A percentile compares a stretch with the other conserved stretches of the same genome.
phyloP scores from a whole-genome alignment of 1,140 invertebrate genomes.

The Calycopis cecrops region DNA sequence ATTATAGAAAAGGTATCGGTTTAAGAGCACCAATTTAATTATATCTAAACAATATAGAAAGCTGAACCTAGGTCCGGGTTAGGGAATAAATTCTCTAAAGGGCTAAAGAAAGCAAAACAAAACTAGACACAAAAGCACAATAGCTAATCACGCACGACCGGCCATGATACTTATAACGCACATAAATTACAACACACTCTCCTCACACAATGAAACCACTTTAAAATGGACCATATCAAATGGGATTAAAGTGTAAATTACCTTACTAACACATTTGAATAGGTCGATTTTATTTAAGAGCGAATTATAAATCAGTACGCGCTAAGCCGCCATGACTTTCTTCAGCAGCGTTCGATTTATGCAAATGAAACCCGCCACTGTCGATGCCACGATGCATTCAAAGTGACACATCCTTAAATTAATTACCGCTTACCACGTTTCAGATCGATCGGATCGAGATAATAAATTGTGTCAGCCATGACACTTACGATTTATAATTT shows the following conservation, averaged over 20 bases:
- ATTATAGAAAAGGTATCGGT: no score
- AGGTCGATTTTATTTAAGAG: conserved; percentile 19
- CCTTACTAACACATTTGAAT: not conserved
- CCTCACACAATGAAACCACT: not conserved
- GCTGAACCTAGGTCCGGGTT: not conserved
- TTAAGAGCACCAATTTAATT: no score
- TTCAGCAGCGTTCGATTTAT: conserved; percentile 22
- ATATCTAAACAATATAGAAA: conserved; percentile 1
- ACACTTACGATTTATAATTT: conserved; percentile 3
- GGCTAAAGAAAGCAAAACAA: conserved; percentile 22
- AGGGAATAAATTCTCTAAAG: conserved; percentile 11
- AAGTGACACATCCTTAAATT: conserved; percentile 27
- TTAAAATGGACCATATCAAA: not conserved
- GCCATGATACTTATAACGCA: conserved; percentile 16
- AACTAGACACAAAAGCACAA: conserved; percentile 29
- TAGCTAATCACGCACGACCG: conserved; percentile 31
- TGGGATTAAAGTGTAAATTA: conserved; percentile 1
- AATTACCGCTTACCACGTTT: conserved; percentile 23
- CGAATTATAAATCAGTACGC: conserved; percentile 20
- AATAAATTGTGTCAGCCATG: conserved; percentile 17
- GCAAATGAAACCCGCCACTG: conserved; percentile 22
- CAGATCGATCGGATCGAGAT: conserved; percentile 23
- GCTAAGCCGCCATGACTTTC: conserved; percentile 20
- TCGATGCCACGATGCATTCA: conserved; percentile 21
- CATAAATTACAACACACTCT: conserved; percentile 14